Percentiles rank a stretch among this genome's conserved stretches.
These are phyloP conservation scores for Gallinago jamesoni DNA, from an alignment of 2,113 vertebrate genomes.

Conservation along the genomic window DNA sequence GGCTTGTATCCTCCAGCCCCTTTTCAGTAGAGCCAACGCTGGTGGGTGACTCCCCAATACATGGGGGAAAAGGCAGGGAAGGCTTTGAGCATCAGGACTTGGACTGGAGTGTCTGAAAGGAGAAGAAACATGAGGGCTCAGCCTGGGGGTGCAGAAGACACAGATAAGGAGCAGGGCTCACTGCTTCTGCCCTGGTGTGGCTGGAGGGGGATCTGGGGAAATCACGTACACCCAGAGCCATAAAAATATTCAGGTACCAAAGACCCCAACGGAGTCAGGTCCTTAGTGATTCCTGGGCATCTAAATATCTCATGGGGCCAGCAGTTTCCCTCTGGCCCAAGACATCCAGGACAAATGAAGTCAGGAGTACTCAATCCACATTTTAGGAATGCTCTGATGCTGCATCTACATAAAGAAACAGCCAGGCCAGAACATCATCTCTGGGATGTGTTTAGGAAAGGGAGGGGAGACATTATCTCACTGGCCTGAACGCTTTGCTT, in stretches of 20 bases:
- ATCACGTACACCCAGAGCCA: rapidly evolving
- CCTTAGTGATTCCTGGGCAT: not conserved
- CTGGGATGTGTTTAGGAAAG: not conserved
- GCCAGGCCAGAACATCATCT: not conserved
- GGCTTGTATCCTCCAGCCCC: not conserved
- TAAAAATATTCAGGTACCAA: not conserved
- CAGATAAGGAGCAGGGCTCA: not conserved
- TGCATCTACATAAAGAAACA: not conserved
- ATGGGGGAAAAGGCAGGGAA: not conserved
- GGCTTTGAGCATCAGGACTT: not conserved
- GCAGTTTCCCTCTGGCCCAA: not conserved
- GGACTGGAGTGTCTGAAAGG: rapidly evolving
- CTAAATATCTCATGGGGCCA: not conserved
- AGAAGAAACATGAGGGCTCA: not conserved
- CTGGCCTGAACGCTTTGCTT: constrained; percentile 33
- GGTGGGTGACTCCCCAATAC: not conserved
- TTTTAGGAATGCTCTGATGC: not conserved
- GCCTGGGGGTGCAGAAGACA: not conserved
- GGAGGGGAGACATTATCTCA: constrained; percentile 33
- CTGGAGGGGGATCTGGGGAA: not conserved
- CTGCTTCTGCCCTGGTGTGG: not conserved
- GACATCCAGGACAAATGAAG: not conserved
- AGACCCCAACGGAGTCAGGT: not conserved
- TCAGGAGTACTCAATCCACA: not conserved
- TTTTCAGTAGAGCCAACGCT: not conserved